Percentiles rank a stretch among this genome's conserved stretches.
Conservation (phyloP, 2,888 invertebrate species). For the Heliothis peltigera region DNA sequence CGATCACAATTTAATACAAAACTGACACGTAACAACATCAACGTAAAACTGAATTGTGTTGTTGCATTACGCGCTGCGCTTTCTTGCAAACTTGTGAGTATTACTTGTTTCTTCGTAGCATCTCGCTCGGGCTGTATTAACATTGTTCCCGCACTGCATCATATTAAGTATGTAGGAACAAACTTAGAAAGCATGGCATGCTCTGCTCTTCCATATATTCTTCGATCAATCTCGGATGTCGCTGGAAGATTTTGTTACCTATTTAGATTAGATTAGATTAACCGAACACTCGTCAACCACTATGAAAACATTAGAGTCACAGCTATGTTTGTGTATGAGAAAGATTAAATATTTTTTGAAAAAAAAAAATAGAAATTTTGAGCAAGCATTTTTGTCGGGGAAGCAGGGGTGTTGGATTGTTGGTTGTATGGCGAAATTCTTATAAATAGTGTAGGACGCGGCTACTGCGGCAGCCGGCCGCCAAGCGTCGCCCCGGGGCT, state of each 20-base stretch:
- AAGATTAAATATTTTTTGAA: constrained; percentile 15
- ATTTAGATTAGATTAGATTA: constrained; percentile 60
- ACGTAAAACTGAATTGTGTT: background rate
- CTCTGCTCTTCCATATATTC: constrained; percentile 35
- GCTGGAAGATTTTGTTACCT: constrained; percentile 46
- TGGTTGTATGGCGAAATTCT: background rate
- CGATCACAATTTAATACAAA: background rate
- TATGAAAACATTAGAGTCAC: constrained; percentile 3
- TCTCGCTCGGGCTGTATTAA: background rate
- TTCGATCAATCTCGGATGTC: constrained; percentile 56
- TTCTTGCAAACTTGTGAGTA: background rate
- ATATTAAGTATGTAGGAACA: background rate
- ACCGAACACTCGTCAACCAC: constrained; percentile 11
- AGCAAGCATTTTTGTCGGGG: background rate
- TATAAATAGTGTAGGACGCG: background rate
- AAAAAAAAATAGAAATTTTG: constrained; percentile 13
- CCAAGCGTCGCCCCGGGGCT: background rate
- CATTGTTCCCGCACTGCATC: background rate
- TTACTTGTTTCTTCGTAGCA: background rate
- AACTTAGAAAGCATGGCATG: background rate
- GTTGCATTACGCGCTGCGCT: background rate
- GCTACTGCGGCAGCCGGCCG: background rate
- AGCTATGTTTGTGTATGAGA: background rate
- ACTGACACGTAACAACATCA: background rate
- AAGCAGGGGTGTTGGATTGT: background rate